Evolutionary conservation across 2,113 vertebrate genomes (phyloP).

Genomic region (Hiodon alosoides): DNA sequence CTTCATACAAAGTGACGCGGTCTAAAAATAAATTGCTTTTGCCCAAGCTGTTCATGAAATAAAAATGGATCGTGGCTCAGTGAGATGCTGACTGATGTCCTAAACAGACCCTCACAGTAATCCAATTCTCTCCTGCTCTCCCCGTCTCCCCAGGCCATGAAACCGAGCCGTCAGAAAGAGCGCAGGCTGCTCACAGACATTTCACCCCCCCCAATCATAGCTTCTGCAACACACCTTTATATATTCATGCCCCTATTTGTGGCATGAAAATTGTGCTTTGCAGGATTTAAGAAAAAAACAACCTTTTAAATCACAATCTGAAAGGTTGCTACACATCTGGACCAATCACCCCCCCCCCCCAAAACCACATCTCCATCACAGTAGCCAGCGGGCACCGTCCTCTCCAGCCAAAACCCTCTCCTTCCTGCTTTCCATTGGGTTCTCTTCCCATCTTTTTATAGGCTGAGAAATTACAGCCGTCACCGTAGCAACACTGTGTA

Average conservation of each 20-base stretch:
- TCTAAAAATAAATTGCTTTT: background rate
- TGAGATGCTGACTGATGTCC: background rate
- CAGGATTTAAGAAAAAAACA: background rate
- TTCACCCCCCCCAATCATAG: too few species aligned
- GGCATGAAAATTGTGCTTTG: background rate
- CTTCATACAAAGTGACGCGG: background rate
- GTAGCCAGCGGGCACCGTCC: too few species aligned
- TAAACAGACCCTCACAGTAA: background rate
- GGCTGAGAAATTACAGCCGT: slow-evolving; percentile 44
- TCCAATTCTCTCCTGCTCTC: background rate
- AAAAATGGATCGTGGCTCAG: background rate
- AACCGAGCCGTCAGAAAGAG: background rate
- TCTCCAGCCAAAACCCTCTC: slow-evolving; percentile 18
- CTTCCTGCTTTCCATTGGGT: slow-evolving; percentile 13
- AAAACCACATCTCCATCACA: background rate
- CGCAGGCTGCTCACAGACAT: background rate
- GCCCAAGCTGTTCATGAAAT: background rate
- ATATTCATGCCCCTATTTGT: background rate
- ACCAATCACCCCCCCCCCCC: background rate
- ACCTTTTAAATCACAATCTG: background rate
- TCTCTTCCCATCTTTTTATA: slow-evolving; percentile 45
- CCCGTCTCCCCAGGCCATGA: background rate
- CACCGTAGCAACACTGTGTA: slow-evolving; percentile 48
- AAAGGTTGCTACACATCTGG: background rate
- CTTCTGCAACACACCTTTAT: background rate